These are phyloP conservation scores for Pangasianodon hypophthalmus DNA, from an alignment of 2,113 vertebrate species.

Conservation along the genomic window DNA sequence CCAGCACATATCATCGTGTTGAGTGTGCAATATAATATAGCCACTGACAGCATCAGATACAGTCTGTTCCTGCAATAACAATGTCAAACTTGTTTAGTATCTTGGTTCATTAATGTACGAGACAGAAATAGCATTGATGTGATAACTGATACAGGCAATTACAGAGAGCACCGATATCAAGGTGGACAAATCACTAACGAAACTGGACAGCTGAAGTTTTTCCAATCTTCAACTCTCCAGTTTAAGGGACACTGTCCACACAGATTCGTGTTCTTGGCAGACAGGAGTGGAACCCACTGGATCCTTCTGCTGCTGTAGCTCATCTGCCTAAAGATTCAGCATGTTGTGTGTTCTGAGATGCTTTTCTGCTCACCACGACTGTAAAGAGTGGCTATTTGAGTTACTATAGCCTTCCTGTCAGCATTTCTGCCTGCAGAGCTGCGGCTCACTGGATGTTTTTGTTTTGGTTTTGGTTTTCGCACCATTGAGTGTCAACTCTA, in stretches of 20 bases:
- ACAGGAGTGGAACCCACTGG: background rate
- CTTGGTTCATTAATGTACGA: too few species aligned
- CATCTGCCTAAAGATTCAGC: background rate
- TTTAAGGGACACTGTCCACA: background rate
- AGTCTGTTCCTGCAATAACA: background rate
- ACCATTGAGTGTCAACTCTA: background rate
- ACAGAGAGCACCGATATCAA: too few species aligned
- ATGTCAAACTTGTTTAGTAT: background rate
- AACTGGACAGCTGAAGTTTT: background rate
- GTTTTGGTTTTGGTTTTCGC: too few species aligned
- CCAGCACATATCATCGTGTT: background rate
- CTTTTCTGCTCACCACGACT: too few species aligned
- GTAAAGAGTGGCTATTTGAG: too few species aligned
- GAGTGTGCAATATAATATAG: background rate
- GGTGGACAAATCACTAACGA: background rate
- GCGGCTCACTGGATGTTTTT: too few species aligned
- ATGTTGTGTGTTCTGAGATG: too few species aligned
- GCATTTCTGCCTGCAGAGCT: too few species aligned
- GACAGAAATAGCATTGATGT: too few species aligned
- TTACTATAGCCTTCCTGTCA: background rate
- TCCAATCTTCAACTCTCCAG: too few species aligned
- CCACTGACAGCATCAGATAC: background rate
- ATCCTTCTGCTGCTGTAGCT: background rate
- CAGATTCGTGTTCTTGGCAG: too few species aligned
- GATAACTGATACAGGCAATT: too few species aligned